phyloP scores from a whole-genome alignment of 1,140 invertebrate species.

The Hycleus phaleratus region DNA sequence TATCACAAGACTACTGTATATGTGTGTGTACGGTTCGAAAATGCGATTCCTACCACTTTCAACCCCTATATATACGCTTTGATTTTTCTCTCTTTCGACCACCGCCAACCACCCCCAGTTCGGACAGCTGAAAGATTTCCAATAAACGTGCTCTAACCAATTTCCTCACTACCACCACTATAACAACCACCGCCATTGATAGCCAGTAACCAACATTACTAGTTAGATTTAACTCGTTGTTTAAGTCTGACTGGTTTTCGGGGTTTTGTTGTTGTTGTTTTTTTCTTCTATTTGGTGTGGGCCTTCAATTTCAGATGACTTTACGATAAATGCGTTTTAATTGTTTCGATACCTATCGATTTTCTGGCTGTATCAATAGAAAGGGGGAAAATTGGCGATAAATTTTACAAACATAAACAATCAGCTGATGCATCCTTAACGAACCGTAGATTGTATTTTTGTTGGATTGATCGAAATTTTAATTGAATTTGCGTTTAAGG shows the following conservation, averaged over 20 bases:
- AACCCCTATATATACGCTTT: too few species aligned
- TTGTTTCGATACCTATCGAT: background rate
- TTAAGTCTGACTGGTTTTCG: background rate
- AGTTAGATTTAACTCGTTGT: conserved; percentile 23
- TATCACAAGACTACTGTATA: too few species aligned
- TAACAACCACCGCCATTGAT: conserved; percentile 31
- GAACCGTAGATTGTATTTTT: too few species aligned
- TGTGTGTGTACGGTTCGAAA: too few species aligned
- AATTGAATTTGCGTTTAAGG: too few species aligned
- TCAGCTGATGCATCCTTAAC: too few species aligned
- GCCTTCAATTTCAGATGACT: conserved; percentile 34
- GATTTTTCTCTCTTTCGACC: too few species aligned
- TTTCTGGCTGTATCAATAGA: background rate
- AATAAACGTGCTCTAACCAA: conserved; percentile 40
- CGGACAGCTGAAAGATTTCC: conserved; percentile 42
- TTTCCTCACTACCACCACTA: conserved; percentile 27
- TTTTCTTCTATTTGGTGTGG: background rate
- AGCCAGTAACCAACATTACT: conserved; percentile 15
- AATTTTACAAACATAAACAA: background rate
- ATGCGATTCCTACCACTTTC: too few species aligned
- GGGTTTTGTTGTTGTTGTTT: conserved; percentile 3
- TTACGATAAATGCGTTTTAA: conserved; percentile 32
- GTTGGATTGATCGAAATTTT: too few species aligned
- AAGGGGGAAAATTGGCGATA: background rate
- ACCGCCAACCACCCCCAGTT: conserved; percentile 6